Conservation (phyloP, 2,888 invertebrate genomes). For the Eristalinus aeneus region DNA sequence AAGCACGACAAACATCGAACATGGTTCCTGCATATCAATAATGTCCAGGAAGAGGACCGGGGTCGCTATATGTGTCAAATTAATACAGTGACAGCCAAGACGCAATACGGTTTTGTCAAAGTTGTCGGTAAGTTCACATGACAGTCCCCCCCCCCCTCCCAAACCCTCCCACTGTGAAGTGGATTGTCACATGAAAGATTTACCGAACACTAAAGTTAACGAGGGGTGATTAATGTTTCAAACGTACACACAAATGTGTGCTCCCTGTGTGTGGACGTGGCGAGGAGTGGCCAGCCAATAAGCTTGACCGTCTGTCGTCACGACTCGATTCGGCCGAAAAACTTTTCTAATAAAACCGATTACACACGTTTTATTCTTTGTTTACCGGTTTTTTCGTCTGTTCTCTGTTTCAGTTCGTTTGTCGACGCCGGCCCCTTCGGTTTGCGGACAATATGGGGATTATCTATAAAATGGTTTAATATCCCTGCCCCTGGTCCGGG, state of each 20-base stretch:
- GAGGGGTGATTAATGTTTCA: constrained; percentile 69
- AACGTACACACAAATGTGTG: constrained; percentile 35
- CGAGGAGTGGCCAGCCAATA: constrained; percentile 21
- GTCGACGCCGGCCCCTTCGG: not conserved
- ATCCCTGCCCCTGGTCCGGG: constrained; percentile 22
- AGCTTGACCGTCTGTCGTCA: constrained; percentile 43
- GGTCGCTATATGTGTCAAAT: constrained; percentile 97
- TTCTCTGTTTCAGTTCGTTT: not conserved
- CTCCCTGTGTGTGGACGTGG: not conserved
- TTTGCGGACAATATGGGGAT: constrained; percentile 55
- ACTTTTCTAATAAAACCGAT: constrained; percentile 73
- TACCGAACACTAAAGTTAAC: constrained; percentile 63
- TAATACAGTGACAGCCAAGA: constrained; percentile 95
- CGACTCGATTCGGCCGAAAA: constrained; percentile 57
- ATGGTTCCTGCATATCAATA: constrained; percentile 95
- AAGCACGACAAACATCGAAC: constrained; percentile 90
- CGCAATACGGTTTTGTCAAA: constrained; percentile 94
- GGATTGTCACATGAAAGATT: constrained; percentile 62
- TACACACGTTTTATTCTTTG: constrained; percentile 71
- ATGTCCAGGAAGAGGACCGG: constrained; percentile 94
- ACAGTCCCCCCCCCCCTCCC: not conserved
- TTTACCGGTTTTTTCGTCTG: constrained; percentile 55
- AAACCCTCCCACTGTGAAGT: not conserved
- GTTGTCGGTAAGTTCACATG: constrained; percentile 88
- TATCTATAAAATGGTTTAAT: constrained; percentile 62